These are phyloP conservation scores for Actinemys pallida DNA, from an alignment of 2,113 vertebrate genomes.

Conservation along the genomic window DNA sequence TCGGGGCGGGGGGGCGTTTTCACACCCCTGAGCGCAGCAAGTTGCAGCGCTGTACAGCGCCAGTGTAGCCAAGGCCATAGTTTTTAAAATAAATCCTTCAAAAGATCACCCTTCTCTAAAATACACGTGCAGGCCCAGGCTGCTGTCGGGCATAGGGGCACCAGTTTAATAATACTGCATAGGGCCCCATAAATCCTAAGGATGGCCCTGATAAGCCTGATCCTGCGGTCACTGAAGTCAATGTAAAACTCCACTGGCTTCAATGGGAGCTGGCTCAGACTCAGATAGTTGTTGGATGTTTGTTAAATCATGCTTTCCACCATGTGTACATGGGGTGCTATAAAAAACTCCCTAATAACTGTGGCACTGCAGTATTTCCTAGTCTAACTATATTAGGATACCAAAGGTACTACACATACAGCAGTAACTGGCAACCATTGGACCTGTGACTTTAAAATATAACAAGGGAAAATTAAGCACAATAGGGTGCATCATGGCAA, in stretches of 20 bases:
- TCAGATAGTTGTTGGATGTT: background rate
- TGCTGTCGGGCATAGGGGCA: no score
- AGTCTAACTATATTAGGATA: background rate
- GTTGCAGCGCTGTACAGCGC: no score
- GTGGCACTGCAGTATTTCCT: background rate
- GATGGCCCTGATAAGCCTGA: background rate
- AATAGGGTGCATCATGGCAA: background rate
- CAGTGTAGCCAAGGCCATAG: no score
- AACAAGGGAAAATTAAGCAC: conserved; percentile 11
- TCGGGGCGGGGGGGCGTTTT: no score
- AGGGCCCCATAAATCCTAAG: no score
- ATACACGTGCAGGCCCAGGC: no score
- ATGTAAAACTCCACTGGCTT: background rate
- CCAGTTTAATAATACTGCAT: no score
- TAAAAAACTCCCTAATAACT: background rate
- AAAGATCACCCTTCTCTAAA: no score
- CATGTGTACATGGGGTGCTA: background rate
- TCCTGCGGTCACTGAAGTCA: background rate
- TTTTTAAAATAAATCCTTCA: no score
- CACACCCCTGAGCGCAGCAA: no score
- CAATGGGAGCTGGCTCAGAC: background rate
- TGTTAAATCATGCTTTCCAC: background rate
- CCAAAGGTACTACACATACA: background rate
- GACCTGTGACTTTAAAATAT: background rate
- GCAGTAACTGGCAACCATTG: background rate